Evolutionary conservation across 2,888 invertebrate species (phyloP), one percentile per base, ranked within the genome.

Genomic region (Acronicta aceris): DNA sequence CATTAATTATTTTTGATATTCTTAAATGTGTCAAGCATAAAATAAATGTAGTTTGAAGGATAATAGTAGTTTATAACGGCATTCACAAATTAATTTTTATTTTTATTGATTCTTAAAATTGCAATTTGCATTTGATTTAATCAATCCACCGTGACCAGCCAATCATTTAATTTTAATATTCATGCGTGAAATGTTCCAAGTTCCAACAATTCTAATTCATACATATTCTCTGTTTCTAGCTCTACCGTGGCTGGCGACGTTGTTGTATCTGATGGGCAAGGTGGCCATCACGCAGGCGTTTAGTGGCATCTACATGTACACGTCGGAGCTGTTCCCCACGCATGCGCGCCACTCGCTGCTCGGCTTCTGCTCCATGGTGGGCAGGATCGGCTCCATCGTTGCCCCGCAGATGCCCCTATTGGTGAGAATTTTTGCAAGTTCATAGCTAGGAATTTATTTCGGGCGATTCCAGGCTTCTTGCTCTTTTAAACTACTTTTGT

Each of bases 261-360:
- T 86, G 27, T 79, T 95, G 68, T 97, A 96, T 86, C 89, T 97
- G 71, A 81, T 95, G 68, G 96, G 97, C 12, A 97, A 97, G 89
- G 91, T 96, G 58, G 95, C 95, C 41, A 97, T 96, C 69, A 96
- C 96, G 55, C 95, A 96, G 78, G 95, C 97, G 15, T 97, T 96
- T 86, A 95, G 96, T 75, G 95, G 96, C 60, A 91, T 96, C 76
- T 97, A 97, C 87, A 95, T 96, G 89, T 96, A 96, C 86, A 96
- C 97, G 6, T 95, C 96, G 51, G 97, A 97, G 90, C 93, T 97
- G 86, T 97, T 97, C 88, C 97, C 97, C 1, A 97, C 97, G 55
- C 95, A 95, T 64, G 95, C 96, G 48, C 95, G 97, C 0, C 96
- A 97, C 86, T 95, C 96, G 38, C 90, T 97, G 76, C 95, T 97